Evolutionary conservation across 23 tunicate genomes (phyloP).

Genomic region (Trididemnum miniatum): DNA sequence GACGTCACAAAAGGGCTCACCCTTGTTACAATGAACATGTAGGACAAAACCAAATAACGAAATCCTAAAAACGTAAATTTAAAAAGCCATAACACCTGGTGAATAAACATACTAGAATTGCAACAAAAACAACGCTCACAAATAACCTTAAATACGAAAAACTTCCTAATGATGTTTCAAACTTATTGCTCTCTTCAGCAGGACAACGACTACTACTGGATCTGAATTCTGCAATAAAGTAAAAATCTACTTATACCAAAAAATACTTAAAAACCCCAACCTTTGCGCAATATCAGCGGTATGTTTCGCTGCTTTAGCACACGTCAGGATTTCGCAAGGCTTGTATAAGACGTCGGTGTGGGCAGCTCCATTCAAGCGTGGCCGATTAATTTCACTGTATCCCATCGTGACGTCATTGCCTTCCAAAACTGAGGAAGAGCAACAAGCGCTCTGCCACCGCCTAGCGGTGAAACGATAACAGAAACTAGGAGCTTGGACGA

Average conservation of each 20-base stretch:
- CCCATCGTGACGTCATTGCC: not conserved
- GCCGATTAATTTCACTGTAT: conserved; percentile 47
- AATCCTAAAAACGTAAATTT: not conserved
- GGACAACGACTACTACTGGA: no score
- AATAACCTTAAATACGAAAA: no score
- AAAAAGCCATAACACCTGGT: no score
- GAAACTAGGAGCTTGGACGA: conserved; percentile 55
- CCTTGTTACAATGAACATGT: not conserved
- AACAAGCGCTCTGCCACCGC: conserved; percentile 21
- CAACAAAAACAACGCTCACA: no score
- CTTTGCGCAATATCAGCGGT: no score
- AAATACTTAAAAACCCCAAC: no score
- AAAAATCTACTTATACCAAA: no score
- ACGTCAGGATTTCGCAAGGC: not conserved
- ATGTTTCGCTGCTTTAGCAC: not conserved
- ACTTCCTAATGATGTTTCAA: no score
- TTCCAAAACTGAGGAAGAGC: not conserved
- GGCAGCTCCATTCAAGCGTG: conserved; percentile 28
- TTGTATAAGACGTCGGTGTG: conserved; percentile 49
- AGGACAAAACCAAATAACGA: not conserved
- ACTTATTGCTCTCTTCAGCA: no score
- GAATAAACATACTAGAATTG: no score
- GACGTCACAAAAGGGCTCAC: not conserved
- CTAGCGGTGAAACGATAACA: conserved; percentile 47
- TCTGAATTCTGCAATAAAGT: no score